Conservation (phyloP, 2,113 vertebrate genomes). For the Scophthalmus maximus region DNA sequence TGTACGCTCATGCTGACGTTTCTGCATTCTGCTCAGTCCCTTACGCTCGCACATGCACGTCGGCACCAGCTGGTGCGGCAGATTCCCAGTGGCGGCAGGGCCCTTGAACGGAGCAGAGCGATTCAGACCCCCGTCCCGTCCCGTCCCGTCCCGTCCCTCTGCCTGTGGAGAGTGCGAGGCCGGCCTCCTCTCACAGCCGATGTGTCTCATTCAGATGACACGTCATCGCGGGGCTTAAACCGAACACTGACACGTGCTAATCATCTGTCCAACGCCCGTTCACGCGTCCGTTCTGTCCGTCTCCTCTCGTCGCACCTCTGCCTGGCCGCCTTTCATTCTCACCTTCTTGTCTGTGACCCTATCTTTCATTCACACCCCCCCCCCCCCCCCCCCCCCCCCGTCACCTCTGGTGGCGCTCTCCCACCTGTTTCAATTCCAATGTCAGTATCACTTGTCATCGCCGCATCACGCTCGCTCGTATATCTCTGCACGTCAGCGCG, state of each 20-base stretch:
- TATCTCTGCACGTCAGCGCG: neutral
- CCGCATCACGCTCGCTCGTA: neutral
- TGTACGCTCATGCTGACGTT: conserved; percentile 47
- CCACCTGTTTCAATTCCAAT: conserved; percentile 41
- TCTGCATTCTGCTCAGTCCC: neutral
- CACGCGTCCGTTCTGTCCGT: conserved; percentile 25
- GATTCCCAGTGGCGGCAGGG: no score
- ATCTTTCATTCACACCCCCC: conserved; percentile 37
- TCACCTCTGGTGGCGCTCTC: neutral
- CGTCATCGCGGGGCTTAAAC: conserved; percentile 31
- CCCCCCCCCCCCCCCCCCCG: neutral
- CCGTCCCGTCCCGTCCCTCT: no score
- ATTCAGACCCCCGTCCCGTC: no score
- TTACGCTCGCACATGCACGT: no score
- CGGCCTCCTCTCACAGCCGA: neutral
- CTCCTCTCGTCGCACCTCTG: conserved; percentile 23
- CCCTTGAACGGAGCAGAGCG: no score
- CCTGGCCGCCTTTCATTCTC: conserved; percentile 46
- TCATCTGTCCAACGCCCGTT: conserved; percentile 62
- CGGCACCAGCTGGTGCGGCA: no score
- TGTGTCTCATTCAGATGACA: conserved; percentile 52
- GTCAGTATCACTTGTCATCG: conserved; percentile 25
- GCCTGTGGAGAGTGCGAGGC: conserved; percentile 19
- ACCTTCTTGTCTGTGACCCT: conserved; percentile 46
- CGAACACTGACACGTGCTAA: conserved; percentile 48